These are phyloP conservation scores for Scylla paramamosain DNA, from an alignment of 1,140 invertebrate genomes.

Conservation along the genomic window DNA sequence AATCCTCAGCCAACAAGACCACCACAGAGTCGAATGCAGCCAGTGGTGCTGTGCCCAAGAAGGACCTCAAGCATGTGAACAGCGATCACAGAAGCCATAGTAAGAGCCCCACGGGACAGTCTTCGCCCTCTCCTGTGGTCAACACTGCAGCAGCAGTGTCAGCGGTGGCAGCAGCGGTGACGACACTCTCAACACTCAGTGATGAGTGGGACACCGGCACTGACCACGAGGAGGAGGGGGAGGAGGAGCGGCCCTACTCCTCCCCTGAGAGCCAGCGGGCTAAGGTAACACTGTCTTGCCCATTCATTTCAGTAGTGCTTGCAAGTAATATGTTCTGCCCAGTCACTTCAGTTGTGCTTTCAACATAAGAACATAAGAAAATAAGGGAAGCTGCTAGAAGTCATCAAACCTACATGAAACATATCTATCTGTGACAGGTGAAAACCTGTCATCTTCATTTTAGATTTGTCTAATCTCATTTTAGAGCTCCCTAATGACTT, in stretches of 20 bases:
- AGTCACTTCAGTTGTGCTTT: too few species aligned
- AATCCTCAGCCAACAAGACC: background rate
- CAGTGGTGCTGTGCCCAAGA: conserved; percentile 64
- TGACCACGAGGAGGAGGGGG: conserved; percentile 26
- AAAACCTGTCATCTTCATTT: too few species aligned
- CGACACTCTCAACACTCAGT: conserved; percentile 33
- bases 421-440: too few species aligned
- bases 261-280: conserved; percentile 58
- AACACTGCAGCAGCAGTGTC: background rate
- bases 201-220: conserved; percentile 42
- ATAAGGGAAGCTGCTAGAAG: too few species aligned
- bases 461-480: too few species aligned
- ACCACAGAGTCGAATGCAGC: conserved; percentile 26
- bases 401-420: too few species aligned
- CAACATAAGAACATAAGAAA: too few species aligned
- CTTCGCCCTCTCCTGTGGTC: background rate
- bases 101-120: background rate
- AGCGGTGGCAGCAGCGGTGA: conserved; percentile 24
- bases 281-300: conserved; percentile 26
- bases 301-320: too few species aligned
- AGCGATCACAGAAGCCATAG: background rate
- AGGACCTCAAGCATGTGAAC: conserved; percentile 43
- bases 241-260: background rate
- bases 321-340: too few species aligned
- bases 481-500: too few species aligned